phyloP scores from a whole-genome alignment of 1,140 invertebrate species.

The Zaprionus capensis region DNA sequence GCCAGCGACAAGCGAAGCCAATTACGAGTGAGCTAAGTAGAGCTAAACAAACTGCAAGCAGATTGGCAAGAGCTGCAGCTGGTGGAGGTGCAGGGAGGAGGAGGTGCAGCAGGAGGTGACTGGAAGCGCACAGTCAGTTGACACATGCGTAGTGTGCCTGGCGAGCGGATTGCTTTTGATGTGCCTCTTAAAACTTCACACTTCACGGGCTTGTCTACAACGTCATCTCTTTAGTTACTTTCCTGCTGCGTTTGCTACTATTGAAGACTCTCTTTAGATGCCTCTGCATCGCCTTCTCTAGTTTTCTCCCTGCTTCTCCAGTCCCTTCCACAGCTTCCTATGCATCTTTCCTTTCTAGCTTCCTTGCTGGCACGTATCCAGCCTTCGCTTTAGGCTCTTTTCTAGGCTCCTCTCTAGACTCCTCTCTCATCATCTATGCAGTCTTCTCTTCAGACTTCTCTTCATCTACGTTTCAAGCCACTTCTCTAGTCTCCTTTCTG shows the following conservation, averaged over 20 bases:
- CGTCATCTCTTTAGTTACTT: not conserved
- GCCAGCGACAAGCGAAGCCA: conserved; percentile 32
- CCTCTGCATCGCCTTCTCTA: no score
- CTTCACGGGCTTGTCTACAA: not conserved
- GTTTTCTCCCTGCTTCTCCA: no score
- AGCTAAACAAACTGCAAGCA: conserved; percentile 26
- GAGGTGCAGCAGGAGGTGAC: not conserved
- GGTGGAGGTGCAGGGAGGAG: not conserved
- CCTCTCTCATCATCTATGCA: accelerated
- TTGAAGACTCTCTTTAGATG: no score
- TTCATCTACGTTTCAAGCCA: no score
- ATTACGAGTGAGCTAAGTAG: conserved; percentile 30
- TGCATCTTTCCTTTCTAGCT: no score
- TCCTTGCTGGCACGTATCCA: no score
- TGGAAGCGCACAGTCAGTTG: not conserved
- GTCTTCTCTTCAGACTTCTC: not conserved
- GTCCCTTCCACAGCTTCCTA: no score
- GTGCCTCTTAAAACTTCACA: not conserved
- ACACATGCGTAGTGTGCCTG: not conserved
- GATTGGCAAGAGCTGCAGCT: not conserved
- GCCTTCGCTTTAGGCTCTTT: no score
- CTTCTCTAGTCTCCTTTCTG: no score
- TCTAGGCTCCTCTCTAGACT: no score
- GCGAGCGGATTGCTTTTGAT: not conserved
- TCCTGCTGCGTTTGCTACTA: no score